These are phyloP conservation scores for Trichonephila clavata DNA, from an alignment of 1,140 invertebrate species.

Conservation along the genomic window DNA sequence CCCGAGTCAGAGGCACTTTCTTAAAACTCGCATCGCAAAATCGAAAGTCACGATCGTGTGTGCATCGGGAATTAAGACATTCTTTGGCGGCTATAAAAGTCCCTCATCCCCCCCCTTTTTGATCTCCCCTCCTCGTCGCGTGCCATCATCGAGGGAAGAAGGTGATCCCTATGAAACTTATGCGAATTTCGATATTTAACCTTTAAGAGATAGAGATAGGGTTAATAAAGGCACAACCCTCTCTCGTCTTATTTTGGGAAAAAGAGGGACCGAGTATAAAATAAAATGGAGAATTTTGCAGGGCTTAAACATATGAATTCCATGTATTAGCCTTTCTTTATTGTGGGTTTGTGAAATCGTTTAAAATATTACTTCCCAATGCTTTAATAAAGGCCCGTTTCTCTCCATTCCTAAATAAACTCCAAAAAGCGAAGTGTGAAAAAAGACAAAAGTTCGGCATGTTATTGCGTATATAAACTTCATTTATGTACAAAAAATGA, in stretches of 20 bases:
- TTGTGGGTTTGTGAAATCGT: no score
- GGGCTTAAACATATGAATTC: background rate
- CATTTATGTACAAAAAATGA: no score
- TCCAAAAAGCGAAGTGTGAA: no score
- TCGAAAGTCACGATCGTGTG: constrained; percentile 63
- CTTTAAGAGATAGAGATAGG: constrained; percentile 48
- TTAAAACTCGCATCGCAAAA: constrained; percentile 14
- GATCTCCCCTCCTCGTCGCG: background rate
- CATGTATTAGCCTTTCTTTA: no score
- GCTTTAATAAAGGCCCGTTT: no score
- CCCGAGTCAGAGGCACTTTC: background rate
- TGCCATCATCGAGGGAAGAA: background rate
- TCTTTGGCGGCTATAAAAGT: constrained; percentile 59
- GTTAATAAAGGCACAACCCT: constrained; percentile 33
- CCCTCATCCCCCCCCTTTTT: background rate
- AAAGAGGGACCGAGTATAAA: background rate
- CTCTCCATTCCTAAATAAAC: no score
- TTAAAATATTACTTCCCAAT: no score
- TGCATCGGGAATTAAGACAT: constrained; percentile 64
- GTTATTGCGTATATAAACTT: no score
- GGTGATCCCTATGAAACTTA: constrained; percentile 55
- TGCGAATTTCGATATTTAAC: constrained; percentile 72
- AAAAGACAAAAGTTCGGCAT: no score
- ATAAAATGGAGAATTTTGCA: background rate
- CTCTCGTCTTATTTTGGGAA: constrained; percentile 11